These are phyloP conservation scores for Ispidina lecontei DNA, from an alignment of 2,797 vertebrate species.

Conservation along the genomic window DNA sequence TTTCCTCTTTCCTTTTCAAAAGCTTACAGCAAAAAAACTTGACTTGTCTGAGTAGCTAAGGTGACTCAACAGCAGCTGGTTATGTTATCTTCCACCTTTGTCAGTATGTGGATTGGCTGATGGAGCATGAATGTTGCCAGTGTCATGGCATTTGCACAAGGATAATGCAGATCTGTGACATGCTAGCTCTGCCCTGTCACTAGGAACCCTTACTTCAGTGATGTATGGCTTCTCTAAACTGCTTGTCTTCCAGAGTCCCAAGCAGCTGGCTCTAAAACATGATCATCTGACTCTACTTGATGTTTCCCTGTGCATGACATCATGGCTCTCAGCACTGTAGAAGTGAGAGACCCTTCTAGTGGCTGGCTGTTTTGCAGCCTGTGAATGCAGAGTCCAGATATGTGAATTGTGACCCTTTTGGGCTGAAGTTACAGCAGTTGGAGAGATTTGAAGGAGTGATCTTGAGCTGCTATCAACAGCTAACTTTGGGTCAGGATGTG, in stretches of 20 bases:
- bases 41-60: not conserved
- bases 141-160: not conserved
- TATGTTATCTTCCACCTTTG: not conserved
- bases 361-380: not conserved
- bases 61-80: not conserved
- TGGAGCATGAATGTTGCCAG: not conserved
- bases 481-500: not conserved
- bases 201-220: not conserved
- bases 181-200: not conserved
- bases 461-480: not conserved
- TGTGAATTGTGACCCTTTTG: not conserved
- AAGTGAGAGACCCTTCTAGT: not conserved
- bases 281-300: not conserved
- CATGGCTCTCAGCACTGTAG: not conserved
- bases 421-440: not conserved
- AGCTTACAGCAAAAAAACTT: not conserved
- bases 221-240: not conserved
- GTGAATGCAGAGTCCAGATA: fast-evolving
- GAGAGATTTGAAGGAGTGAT: not conserved
- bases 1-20: not conserved
- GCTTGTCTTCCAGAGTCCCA: not conserved
- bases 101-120: not conserved
- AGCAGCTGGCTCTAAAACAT: not conserved
- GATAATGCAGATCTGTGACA: not conserved
- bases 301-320: fast-evolving